phyloP scores from a whole-genome alignment of 2,113 vertebrate genomes.

The Phylloscopus trochiloides region DNA sequence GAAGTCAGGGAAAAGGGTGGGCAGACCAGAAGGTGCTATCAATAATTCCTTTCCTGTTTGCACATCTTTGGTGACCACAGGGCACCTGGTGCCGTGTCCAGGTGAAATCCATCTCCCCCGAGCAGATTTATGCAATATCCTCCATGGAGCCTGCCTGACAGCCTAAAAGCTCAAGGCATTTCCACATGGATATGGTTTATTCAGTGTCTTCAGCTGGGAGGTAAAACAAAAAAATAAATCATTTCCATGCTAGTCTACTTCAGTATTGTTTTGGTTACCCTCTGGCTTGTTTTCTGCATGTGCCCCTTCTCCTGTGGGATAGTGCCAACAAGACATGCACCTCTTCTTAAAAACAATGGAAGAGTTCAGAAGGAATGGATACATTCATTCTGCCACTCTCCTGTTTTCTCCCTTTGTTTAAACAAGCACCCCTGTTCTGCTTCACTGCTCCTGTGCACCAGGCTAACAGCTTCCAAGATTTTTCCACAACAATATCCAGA shows the following conservation, averaged over 20 bases:
- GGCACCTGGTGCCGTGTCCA: background rate
- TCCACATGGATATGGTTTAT: background rate
- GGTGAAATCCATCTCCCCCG: accelerated
- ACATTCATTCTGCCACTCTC: background rate
- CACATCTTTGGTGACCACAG: background rate
- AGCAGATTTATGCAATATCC: background rate
- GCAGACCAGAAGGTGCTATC: background rate
- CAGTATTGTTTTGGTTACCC: background rate
- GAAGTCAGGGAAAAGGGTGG: background rate
- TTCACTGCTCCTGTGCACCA: background rate
- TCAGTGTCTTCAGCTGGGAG: background rate
- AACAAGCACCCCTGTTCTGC: background rate
- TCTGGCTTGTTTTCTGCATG: background rate
- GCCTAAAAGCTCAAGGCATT: background rate
- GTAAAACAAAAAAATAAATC: background rate
- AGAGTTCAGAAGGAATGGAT: background rate
- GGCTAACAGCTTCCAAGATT: background rate
- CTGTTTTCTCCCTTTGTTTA: background rate
- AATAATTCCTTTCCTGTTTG: background rate
- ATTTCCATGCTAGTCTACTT: background rate
- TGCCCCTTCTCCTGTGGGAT: background rate
- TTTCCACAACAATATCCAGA: slow-evolving; percentile 36
- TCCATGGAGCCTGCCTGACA: background rate
- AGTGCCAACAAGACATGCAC: background rate
- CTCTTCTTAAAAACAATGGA: background rate